phyloP scores from a whole-genome alignment of 2,888 invertebrate genomes.

The Azorinus chamasolen region DNA sequence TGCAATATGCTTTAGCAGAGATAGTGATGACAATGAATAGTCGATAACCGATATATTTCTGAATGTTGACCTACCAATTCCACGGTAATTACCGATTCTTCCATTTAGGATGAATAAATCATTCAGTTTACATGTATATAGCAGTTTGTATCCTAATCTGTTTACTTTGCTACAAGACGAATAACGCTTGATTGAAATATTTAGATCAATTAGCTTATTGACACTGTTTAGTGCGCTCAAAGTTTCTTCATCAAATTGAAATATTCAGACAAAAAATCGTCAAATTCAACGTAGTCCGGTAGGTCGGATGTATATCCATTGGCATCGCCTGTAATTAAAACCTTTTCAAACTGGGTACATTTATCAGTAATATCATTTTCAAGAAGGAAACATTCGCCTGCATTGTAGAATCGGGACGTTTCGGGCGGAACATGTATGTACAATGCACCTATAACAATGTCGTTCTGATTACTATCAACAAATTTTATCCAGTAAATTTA shows the following conservation, averaged over 20 bases:
- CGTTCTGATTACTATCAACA: background rate
- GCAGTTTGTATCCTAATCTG: no score
- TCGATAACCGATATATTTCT: constrained; percentile 11
- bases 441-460: constrained; percentile 4
- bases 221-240: background rate
- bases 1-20: background rate
- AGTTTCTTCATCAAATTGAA: constrained; percentile 17
- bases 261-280: constrained; percentile 13
- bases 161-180: background rate
- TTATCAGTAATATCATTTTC: constrained; percentile 13
- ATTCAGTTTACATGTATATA: no score
- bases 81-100: background rate
- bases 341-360: constrained; percentile 4
- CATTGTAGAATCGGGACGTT: constrained; percentile 14
- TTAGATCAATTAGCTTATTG: background rate
- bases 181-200: background rate
- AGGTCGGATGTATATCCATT: constrained; percentile 10
- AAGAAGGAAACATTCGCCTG: constrained; percentile 13
- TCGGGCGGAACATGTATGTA: constrained; percentile 17
- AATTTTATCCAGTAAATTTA: constrained; percentile 17
- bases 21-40: background rate
- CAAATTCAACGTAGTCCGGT: constrained; percentile 12
- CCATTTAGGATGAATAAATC: constrained; percentile 1
- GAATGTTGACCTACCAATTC: constrained; percentile 2
- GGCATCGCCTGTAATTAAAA: constrained; percentile 12